Evolutionary conservation across 2,888 invertebrate genomes (phyloP).

Genomic region (Cyrtodaria siliqua): DNA sequence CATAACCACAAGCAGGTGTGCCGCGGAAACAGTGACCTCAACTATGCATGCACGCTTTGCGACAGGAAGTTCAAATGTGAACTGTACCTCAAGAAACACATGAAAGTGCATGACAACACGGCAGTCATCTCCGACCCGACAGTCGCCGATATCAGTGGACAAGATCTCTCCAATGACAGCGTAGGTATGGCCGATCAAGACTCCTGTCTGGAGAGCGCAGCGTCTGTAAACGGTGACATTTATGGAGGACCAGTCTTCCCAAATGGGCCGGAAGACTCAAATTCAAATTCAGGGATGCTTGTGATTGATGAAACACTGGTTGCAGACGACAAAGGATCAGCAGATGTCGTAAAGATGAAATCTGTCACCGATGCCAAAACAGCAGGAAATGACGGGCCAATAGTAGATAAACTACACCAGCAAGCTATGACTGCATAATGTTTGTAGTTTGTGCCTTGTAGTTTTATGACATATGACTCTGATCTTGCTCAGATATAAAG

Average conservation of each 20-base stretch:
- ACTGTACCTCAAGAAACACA: constrained; percentile 61
- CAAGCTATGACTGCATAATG: too few species aligned
- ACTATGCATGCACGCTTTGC: constrained; percentile 45
- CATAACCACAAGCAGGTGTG: constrained; percentile 65
- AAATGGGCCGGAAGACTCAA: constrained; percentile 40
- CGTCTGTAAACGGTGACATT: background rate
- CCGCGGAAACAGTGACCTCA: constrained; percentile 50
- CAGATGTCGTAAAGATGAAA: too few species aligned
- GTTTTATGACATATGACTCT: too few species aligned
- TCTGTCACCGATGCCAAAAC: too few species aligned
- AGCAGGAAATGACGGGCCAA: too few species aligned
- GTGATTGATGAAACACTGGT: constrained; percentile 23
- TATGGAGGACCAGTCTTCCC: constrained; percentile 38
- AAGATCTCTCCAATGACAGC: constrained; percentile 19
- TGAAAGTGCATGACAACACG: constrained; percentile 56
- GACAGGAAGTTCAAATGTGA: constrained; percentile 62
- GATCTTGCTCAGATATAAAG: too few species aligned
- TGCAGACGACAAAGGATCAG: too few species aligned
- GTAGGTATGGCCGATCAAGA: constrained; percentile 16
- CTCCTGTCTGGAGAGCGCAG: background rate
- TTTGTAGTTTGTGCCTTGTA: too few species aligned
- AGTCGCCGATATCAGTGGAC: constrained; percentile 23
- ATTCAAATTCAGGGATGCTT: constrained; percentile 34
- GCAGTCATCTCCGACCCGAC: constrained; percentile 45
- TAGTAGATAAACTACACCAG: too few species aligned